Conservation (phyloP, 2,113 vertebrate species). For the Microcebus tavaratra region DNA sequence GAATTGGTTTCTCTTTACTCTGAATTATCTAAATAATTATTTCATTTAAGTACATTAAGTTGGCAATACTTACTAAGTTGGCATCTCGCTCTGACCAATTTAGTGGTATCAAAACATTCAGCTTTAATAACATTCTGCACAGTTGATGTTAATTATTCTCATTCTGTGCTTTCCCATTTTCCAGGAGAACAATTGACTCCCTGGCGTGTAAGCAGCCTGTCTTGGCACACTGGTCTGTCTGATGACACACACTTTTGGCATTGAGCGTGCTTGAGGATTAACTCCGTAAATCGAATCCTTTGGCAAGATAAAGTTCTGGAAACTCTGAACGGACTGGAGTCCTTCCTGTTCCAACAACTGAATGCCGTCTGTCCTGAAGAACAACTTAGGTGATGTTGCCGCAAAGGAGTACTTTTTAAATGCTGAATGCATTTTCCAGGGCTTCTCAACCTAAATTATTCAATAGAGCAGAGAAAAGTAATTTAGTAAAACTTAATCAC, state of each 20-base stretch:
- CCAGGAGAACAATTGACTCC: no score
- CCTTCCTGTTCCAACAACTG: background rate
- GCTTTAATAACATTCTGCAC: background rate
- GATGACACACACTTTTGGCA: no score
- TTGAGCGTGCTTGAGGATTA: background rate
- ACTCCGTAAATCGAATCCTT: background rate
- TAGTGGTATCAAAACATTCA: background rate
- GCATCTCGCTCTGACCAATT: background rate
- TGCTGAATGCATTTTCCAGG: no score
- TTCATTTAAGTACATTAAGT: background rate
- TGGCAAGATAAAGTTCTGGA: background rate
- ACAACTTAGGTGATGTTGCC: background rate
- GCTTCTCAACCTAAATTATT: background rate
- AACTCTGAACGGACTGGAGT: no score
- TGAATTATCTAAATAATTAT: background rate
- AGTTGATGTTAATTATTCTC: background rate
- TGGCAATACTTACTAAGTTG: background rate
- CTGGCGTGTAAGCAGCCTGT: fast-evolving
- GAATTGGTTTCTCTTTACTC: background rate
- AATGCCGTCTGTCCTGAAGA: background rate
- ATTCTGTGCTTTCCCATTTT: background rate
- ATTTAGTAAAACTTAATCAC: background rate
- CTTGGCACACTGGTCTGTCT: background rate
- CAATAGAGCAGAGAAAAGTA: background rate
- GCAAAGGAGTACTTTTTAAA: background rate